phyloP scores from a whole-genome alignment of 30 jellyfish, hydroid and myxozoan species.

The Aurelia sp. region DNA sequence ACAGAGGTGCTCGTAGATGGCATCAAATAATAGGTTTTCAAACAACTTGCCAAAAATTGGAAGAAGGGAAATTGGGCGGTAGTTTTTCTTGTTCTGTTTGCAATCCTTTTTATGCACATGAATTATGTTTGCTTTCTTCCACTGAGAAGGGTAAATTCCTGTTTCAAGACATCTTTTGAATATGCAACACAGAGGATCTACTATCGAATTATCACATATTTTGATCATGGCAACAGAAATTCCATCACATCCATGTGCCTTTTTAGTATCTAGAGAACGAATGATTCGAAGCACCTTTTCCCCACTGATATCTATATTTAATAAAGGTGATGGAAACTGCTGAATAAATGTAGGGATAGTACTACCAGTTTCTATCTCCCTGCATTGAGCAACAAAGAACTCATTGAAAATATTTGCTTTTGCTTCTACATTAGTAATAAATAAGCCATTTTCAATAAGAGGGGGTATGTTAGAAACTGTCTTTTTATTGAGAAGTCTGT shows the following conservation, averaged over 20 bases:
- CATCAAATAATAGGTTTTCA: background rate
- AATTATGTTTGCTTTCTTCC: constrained; percentile 59
- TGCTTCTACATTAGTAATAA: too few relatives aligned
- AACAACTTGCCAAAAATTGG: too few relatives aligned
- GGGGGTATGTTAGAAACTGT: constrained; percentile 48
- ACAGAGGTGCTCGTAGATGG: constrained; percentile 61
- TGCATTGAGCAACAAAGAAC: too few relatives aligned
- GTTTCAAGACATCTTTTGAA: constrained; percentile 31
- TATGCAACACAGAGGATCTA: background rate
- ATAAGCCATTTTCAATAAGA: background rate
- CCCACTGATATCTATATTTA: too few relatives aligned
- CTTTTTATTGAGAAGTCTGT: constrained; percentile 56
- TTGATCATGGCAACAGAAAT: constrained; percentile 15
- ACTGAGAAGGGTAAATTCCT: constrained; percentile 5
- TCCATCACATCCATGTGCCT: constrained; percentile 59
- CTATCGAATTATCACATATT: too few relatives aligned
- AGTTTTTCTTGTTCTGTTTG: constrained; percentile 47
- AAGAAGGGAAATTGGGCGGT: constrained; percentile 33
- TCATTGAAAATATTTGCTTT: too few relatives aligned
- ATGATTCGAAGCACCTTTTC: too few relatives aligned
- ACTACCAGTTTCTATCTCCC: too few relatives aligned
- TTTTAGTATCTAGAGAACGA: constrained; percentile 41
- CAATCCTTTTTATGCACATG: constrained; percentile 70
- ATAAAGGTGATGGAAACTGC: too few relatives aligned
- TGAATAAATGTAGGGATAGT: too few relatives aligned